Evolutionary conservation across 2,797 vertebrate genomes (phyloP).

Genomic region (Poecilia wingei): DNA sequence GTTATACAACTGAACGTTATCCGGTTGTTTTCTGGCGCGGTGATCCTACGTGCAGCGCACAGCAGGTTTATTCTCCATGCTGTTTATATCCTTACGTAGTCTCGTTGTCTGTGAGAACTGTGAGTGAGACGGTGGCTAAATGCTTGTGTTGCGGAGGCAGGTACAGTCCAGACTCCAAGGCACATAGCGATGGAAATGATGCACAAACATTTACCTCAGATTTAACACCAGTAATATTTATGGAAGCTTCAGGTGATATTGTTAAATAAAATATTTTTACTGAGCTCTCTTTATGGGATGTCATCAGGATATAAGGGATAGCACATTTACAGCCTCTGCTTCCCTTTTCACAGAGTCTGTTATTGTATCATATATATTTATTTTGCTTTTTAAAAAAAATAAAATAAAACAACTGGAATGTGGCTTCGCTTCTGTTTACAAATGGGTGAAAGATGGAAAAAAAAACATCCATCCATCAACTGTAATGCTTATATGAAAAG

Average conservation of each 20-base stretch:
- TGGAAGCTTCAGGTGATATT: background rate
- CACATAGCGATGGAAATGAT: slow-evolving; percentile 8
- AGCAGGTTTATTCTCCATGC: background rate
- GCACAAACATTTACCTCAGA: slow-evolving; percentile 14
- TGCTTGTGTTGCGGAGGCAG: slow-evolving; percentile 45
- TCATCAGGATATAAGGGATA: background rate
- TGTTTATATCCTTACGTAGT: background rate
- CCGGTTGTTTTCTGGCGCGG: slow-evolving; percentile 17
- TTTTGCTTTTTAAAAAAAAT: background rate
- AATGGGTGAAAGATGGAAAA: slow-evolving; percentile 4
- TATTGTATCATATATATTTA: background rate
- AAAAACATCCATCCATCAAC: background rate
- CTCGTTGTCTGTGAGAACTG: slow-evolving; percentile 11
- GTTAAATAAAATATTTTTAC: background rate
- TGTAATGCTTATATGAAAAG: background rate
- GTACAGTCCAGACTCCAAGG: slow-evolving; percentile 20
- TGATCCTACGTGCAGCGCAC: background rate
- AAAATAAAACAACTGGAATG: background rate
- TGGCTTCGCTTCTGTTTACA: background rate
- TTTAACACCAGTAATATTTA: background rate
- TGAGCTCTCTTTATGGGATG: background rate
- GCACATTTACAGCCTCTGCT: background rate
- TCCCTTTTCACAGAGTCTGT: background rate
- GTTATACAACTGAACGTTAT: slow-evolving; percentile 15
- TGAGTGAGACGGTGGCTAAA: slow-evolving; percentile 32